A percentile compares a stretch with the other conserved stretches of the same genome.
Evolutionary conservation across 2,797 vertebrate species (phyloP).

Genomic region (Parauchenoglanis ngamensis): DNA sequence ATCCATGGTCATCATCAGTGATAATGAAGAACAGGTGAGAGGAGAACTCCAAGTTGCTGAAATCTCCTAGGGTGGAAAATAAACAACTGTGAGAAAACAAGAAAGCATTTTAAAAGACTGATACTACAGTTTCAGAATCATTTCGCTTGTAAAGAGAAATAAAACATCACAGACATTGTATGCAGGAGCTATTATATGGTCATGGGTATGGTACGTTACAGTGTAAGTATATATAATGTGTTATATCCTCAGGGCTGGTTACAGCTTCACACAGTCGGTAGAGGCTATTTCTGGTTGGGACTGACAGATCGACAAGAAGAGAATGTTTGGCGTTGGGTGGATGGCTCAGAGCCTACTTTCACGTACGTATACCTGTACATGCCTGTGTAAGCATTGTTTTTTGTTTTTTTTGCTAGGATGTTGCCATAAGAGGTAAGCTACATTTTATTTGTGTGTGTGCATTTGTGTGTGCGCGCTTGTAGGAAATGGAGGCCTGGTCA

Average conservation of each 20-base stretch:
- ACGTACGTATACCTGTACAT: constrained; percentile 75
- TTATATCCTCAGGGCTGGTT: constrained; percentile 84
- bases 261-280: constrained; percentile 79
- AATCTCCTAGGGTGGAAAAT: background rate
- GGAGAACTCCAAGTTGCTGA: background rate
- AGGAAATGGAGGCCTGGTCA: constrained; percentile 93
- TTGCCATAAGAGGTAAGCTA: constrained; percentile 64
- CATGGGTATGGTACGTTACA: background rate
- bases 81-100: background rate
- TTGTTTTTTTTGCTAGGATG: constrained; percentile 15
- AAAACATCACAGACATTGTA: background rate
- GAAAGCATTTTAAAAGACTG: background rate
- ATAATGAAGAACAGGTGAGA: constrained; percentile 87
- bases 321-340: constrained; percentile 89
- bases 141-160: background rate
- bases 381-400: background rate
- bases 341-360: constrained; percentile 82
- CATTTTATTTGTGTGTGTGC: background rate
- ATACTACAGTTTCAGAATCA: background rate
- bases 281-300: constrained; percentile 92
- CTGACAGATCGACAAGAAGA: constrained; percentile 85
- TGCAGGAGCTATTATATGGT: background rate
- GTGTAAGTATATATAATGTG: background rate
- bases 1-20: constrained; percentile 83
- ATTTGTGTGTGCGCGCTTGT: constrained; percentile 59